Conservation (phyloP, 1,140 invertebrate genomes). For the Apocrypta bakeri region DNA sequence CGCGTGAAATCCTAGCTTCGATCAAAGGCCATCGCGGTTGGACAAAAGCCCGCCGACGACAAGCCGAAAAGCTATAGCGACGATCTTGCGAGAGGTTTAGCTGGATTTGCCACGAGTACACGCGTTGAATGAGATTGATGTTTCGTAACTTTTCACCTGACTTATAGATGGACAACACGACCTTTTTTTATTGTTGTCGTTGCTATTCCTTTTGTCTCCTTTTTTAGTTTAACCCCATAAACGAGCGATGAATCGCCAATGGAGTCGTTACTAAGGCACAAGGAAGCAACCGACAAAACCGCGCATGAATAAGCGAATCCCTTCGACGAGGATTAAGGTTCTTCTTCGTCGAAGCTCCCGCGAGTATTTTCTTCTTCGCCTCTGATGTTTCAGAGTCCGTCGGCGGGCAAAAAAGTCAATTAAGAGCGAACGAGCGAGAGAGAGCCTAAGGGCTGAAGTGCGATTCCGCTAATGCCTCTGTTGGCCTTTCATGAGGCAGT, state of each 20-base stretch:
- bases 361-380: constrained; percentile 9
- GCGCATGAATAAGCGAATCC: constrained; percentile 48
- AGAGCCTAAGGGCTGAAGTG: constrained; percentile 23
- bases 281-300: constrained; percentile 48
- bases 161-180: neutral
- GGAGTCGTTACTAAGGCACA: neutral
- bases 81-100: neutral
- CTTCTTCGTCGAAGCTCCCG: constrained; percentile 45
- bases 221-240: too few relatives aligned
- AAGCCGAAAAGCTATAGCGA: neutral
- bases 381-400: neutral
- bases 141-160: neutral
- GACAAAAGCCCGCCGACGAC: constrained; percentile 7
- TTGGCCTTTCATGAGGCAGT: constrained; percentile 24
- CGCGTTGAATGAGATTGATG: neutral
- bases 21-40: constrained; percentile 27
- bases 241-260: constrained; percentile 5
- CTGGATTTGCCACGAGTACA: neutral
- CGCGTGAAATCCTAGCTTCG: constrained; percentile 35
- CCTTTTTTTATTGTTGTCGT: neutral
- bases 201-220: too few relatives aligned
- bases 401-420: constrained; percentile 41
- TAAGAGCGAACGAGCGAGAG: constrained; percentile 9
- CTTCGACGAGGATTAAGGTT: constrained; percentile 46
- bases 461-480: constrained; percentile 30